phyloP scores from a whole-genome alignment of 2,113 vertebrate genomes.

The Centropus unirufus region DNA sequence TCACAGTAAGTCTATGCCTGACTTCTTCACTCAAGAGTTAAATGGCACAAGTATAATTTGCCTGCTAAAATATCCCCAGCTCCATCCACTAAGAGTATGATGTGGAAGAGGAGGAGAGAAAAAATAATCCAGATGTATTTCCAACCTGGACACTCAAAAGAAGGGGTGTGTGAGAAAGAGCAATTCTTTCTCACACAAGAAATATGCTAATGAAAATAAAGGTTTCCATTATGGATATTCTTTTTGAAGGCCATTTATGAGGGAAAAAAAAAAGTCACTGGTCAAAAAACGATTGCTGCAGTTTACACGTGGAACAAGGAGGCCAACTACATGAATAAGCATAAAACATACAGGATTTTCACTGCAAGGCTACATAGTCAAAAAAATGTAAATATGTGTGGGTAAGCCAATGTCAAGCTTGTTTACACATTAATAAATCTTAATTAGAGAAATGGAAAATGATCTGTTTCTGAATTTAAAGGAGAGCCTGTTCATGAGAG shows the following conservation, averaged over 20 bases:
- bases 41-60: background rate
- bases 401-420: background rate
- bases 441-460: conserved; percentile 23
- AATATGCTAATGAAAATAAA: background rate
- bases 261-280: background rate
- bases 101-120: background rate
- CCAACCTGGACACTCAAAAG: rapidly evolving
- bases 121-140: background rate
- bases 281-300: background rate
- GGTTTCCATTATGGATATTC: background rate
- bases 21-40: background rate
- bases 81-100: background rate
- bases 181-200: background rate
- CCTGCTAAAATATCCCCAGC: background rate
- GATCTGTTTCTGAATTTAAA: background rate
- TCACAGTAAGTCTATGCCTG: background rate
- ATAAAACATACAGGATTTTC: background rate
- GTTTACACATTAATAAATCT: background rate
- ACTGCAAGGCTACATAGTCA: background rate
- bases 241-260: background rate
- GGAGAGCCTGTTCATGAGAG: background rate
- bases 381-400: background rate
- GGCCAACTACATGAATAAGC: background rate
- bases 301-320: background rate
- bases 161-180: background rate